A percentile compares a stretch with the other conserved stretches of the same genome.
Evolutionary conservation across 1,140 invertebrate species (phyloP).

Genomic region (Heliconius melpomene): DNA sequence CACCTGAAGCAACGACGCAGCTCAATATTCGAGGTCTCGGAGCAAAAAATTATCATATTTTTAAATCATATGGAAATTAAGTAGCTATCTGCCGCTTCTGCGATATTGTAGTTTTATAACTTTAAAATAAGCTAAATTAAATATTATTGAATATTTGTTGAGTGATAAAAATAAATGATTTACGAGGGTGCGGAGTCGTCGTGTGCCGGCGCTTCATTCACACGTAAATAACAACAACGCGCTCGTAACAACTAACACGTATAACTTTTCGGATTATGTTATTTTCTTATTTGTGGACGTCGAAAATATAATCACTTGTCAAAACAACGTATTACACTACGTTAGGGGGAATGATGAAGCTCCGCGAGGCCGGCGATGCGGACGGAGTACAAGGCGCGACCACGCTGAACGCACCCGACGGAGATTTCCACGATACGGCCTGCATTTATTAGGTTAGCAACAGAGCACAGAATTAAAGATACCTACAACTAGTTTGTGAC

Average conservation of each 20-base stretch:
- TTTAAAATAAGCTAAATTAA: background rate
- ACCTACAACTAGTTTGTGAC: slow-evolving; percentile 3
- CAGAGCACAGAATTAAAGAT: slow-evolving; percentile 6
- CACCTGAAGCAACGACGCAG: slow-evolving; percentile 31
- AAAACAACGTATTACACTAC: slow-evolving; percentile 9
- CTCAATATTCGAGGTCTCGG: slow-evolving; percentile 28
- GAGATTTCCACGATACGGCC: background rate
- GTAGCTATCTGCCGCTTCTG: slow-evolving; percentile 12
- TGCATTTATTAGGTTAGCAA: background rate
- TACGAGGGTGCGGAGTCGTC: background rate
- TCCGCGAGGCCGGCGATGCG: too few relatives aligned
- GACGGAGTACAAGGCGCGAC: background rate
- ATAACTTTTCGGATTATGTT: slow-evolving; percentile 1
- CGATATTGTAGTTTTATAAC: slow-evolving; percentile 11
- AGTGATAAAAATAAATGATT: slow-evolving; percentile 7
- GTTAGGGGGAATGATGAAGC: too few relatives aligned
- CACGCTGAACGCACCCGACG: background rate
- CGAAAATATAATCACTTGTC: slow-evolving; percentile 25
- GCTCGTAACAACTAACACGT: slow-evolving; percentile 2
- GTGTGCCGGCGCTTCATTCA: slow-evolving; percentile 11
- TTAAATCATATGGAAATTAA: slow-evolving; percentile 32
- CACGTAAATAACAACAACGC: slow-evolving; percentile 10
- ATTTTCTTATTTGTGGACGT: slow-evolving; percentile 16
- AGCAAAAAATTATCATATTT: slow-evolving; percentile 42
- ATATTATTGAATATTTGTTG: background rate